Conservation (phyloP, 2,797 vertebrate genomes). For the Xenopus petersii region DNA sequence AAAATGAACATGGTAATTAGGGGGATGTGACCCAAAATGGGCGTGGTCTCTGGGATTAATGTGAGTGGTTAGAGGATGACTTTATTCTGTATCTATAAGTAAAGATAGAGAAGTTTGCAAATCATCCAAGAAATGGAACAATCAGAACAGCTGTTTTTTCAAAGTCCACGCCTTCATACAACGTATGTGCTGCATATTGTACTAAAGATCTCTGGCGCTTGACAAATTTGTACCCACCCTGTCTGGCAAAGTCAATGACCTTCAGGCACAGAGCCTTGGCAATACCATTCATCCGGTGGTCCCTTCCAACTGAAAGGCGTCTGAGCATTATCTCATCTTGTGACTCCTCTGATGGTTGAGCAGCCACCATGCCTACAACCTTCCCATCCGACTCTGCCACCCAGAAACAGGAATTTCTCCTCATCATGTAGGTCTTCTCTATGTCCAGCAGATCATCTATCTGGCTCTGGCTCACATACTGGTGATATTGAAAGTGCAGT, state of each 20-base stretch:
- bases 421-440: conserved; percentile 51
- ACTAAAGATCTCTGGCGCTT: conserved; percentile 53
- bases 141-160: conserved; percentile 34
- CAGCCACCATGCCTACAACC: conserved; percentile 53
- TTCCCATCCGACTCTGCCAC: conserved; percentile 50
- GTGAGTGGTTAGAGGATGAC: no score
- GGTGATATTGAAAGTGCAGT: not conserved
- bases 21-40: no score
- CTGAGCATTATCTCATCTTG: conserved; percentile 52
- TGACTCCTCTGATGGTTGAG: conserved; percentile 43
- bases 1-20: no score
- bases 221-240: conserved; percentile 51
- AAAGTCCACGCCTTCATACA: conserved; percentile 61
- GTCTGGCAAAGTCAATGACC: conserved; percentile 50
- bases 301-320: conserved; percentile 51
- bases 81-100: conserved; percentile 48
- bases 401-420: conserved; percentile 53
- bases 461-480: conserved; percentile 31
- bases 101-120: conserved; percentile 50
- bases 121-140: conserved; percentile 42
- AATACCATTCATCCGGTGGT: conserved; percentile 43
- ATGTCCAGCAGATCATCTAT: conserved; percentile 54
- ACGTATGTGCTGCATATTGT: conserved; percentile 50
- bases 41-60: no score
- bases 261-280: conserved; percentile 47